Evolutionary conservation across 2,888 invertebrate species (phyloP).

Genomic region (Drosophila lutescens): DNA sequence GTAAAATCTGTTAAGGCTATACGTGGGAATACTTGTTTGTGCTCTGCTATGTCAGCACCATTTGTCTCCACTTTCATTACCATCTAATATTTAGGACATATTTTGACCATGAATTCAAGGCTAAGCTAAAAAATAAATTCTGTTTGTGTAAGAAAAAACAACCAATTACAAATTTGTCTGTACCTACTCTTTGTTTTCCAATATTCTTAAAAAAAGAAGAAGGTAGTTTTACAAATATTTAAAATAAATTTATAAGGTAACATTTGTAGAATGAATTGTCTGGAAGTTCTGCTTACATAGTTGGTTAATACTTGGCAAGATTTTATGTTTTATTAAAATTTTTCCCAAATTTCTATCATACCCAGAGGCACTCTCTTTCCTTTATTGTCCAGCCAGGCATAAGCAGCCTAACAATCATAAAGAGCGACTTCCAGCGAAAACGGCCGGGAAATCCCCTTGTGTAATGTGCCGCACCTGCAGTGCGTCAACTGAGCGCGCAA

Average conservation of each 20-base stretch:
- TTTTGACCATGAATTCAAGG: no score
- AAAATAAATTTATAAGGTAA: neutral
- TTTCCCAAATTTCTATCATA: neutral
- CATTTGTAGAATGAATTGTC: no score
- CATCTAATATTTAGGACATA: neutral
- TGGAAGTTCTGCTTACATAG: neutral
- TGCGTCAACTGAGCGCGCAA: slow-evolving; percentile 59
- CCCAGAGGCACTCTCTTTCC: neutral
- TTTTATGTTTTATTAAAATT: neutral
- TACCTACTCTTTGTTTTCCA: no score
- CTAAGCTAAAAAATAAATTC: no score
- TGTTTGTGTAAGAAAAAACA: no score
- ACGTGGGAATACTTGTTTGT: slow-evolving; percentile 5
- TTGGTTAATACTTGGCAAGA: neutral
- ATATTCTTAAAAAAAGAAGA: no score
- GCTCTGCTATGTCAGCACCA: neutral
- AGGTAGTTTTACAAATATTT: neutral
- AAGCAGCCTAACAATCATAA: slow-evolving; percentile 35
- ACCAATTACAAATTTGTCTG: no score
- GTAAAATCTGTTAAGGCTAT: slow-evolving; percentile 21
- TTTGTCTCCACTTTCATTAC: neutral
- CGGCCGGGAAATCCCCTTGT: slow-evolving; percentile 19
- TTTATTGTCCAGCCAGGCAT: slow-evolving; percentile 19
- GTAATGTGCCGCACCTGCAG: slow-evolving; percentile 65
- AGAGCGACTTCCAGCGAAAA: slow-evolving; percentile 34